Evolutionary conservation across 2,113 vertebrate genomes (phyloP), one percentile per base, ranked within the genome.

Genomic region (Dissostichus mawsoni): DNA sequence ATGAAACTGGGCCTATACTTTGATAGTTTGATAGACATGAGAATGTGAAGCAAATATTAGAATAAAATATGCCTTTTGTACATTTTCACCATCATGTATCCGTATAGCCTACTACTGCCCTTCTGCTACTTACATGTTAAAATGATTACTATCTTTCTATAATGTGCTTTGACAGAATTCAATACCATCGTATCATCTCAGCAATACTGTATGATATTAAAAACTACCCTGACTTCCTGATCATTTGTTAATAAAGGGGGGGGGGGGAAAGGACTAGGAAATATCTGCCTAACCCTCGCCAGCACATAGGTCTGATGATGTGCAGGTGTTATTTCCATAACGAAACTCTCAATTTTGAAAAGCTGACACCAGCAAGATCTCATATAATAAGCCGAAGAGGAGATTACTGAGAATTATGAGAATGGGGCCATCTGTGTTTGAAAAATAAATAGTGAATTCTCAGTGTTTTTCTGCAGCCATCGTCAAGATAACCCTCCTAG

Each of bases 211-310:
- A 57, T 36, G 23, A 81, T 36, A 29, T 29, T 29, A 70, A 72
- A 13, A 33, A 56, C 62, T 47, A 17, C 55, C 47, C 25, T 63
- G 70, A 72, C 62, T 48, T 61, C 56, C 47, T 68, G 70, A 57
- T 63, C 48, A 47, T 72, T 85, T 67, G 86, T 84, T 80, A 88
- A 81, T 80, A 82, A 77, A 50, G 5, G 56, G n/a, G 13, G 36
- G 29, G 18, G 11, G 11, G 14, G 41, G 12, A 71, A 67, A 48
- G 59, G 69, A 45, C 17, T 44, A 45, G 61, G 65, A n/a, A 16
- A 41, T 67, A 44, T 74, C 75, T 67, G 64, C 79, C 47, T 58
- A 48, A 81, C 75, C 62, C 51, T 68, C 53, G 11, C 52, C 62
- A 64, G 73, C 63, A 47, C 78, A 66, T 13, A 44, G 61, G 29